Base-by-base conservation (phyloP, 2,888 invertebrate genomes). In the Hipparchia semele region DNA sequence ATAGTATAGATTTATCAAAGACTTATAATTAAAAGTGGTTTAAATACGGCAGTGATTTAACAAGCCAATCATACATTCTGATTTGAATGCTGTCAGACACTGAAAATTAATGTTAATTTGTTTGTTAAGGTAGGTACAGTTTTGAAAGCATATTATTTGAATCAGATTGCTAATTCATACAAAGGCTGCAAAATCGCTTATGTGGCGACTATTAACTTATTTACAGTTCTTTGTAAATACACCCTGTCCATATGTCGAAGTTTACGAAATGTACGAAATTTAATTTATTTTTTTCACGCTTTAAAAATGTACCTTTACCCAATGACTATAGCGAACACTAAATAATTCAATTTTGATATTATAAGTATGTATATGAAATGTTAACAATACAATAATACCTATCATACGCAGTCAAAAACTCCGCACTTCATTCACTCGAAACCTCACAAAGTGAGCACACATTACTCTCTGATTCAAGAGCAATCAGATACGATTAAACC, bases 1-100 rank as follows among this genome's bases (percentile, higher is more conserved):
- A 92, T 90, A 91, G 90, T 91, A 91, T 90, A 91, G 88, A 82
- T 91, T 87, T 94, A 93, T 93, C 91, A 94, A 94, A 94, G 88
- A 86, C 91, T 92, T 88, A 89, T 84, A 87, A 86, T 87, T 84
- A 82, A 83, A 82, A 80, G 87, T 89, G 78, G 89, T 87, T 87
- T 86, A 86, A 75, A 86, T 88, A 84, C 88, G 94, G 94, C 94
- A 94, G 94, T 94, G 93, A 90, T 89, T 87, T 86, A 87, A 86
- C 84, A 93, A 92, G 92, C 91, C 87, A 85, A 86, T 87, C 85
- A 80, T 84, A 78, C 85, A 81, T 74, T 67, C 67, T 68, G 71
- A 68, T 70, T 67, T 70, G 59, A 67, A 70, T 73, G 70, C 75
- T 70, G 73, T 73, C 70, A 67, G 72, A 71, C 59, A 45, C 53